A percentile compares a stretch with the other conserved stretches of the same genome.
Evolutionary conservation across 2,888 invertebrate genomes (phyloP).

Genomic region (Xanthia icteritia): DNA sequence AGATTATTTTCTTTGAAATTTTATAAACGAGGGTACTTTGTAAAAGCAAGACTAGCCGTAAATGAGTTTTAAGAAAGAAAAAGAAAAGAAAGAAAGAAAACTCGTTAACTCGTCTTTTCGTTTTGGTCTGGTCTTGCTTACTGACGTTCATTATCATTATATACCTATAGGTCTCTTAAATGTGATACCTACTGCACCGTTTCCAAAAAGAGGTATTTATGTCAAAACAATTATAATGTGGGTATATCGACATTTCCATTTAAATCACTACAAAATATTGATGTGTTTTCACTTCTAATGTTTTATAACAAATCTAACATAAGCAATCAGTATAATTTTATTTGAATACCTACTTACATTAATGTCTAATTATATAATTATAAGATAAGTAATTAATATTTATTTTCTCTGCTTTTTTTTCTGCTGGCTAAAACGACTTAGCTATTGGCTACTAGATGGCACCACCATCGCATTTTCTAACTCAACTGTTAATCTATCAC

Average conservation of each 20-base stretch:
- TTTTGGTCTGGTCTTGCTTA: not conserved
- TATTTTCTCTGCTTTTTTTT: not conserved
- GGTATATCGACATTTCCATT: not conserved
- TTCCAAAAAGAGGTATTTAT: not conserved
- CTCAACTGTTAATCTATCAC: slow-evolving; percentile 36
- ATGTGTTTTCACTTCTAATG: not conserved
- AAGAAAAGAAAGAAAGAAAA: no score
- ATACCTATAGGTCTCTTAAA: not conserved
- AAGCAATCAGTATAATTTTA: not conserved
- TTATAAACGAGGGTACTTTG: not conserved
- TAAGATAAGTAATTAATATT: not conserved
- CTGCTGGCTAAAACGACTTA: not conserved
- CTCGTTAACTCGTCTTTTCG: no score
- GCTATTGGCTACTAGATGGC: slow-evolving; percentile 64
- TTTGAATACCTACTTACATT: not conserved
- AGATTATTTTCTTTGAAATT: slow-evolving; percentile 10
- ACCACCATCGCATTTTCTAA: slow-evolving; percentile 24
- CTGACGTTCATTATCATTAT: not conserved
- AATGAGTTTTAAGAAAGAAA: no score
- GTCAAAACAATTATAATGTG: not conserved
- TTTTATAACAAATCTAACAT: no score
- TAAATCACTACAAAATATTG: not conserved
- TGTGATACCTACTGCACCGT: not conserved
- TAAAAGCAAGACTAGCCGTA: not conserved
- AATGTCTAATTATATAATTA: not conserved